Percentiles rank a stretch among this genome's conserved stretches.
These are phyloP conservation scores for Oscarella lobularis DNA, from an alignment of 37 sponge, comb jelly and placozoan species.

Conservation along the genomic window DNA sequence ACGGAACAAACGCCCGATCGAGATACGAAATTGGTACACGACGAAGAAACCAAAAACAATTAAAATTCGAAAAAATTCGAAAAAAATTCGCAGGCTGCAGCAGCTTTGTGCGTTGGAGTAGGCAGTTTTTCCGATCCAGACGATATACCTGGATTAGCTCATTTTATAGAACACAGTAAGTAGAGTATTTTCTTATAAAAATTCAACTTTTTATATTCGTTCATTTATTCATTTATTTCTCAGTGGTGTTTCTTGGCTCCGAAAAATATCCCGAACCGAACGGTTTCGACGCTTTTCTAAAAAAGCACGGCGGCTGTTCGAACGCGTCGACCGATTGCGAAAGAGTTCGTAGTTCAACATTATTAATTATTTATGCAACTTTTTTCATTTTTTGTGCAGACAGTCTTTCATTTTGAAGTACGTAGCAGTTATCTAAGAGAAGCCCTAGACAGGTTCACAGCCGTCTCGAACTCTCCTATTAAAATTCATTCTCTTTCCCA, in stretches of 20 bases:
- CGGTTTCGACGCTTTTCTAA: conserved; percentile 33
- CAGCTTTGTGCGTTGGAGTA: conserved; percentile 52
- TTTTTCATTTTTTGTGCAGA: conserved; percentile 15
- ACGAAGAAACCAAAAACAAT: no score
- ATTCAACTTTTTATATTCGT: no score
- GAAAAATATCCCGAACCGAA: conserved; percentile 64
- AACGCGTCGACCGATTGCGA: conserved; percentile 60
- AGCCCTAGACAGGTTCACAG: conserved; percentile 31
- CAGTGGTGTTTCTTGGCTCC: conserved; percentile 75
- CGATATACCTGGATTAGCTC: conserved; percentile 57
- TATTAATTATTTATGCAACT: background rate
- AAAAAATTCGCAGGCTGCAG: conserved; percentile 42
- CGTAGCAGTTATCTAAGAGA: conserved; percentile 14
- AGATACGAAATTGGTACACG: no score
- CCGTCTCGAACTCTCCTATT: no score
- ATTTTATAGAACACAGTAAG: conserved; percentile 70
- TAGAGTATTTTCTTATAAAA: no score
- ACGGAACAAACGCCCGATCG: no score
- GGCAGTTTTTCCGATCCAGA: conserved; percentile 56
- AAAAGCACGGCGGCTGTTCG: conserved; percentile 42
- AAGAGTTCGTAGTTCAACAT: conserved; percentile 27
- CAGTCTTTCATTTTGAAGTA: conserved; percentile 29
- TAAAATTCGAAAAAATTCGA: no score
- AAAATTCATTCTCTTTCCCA: background rate
- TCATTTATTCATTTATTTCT: no score